phyloP scores from a whole-genome alignment of 2,797 vertebrate genomes.

The Xerus rutilus region DNA sequence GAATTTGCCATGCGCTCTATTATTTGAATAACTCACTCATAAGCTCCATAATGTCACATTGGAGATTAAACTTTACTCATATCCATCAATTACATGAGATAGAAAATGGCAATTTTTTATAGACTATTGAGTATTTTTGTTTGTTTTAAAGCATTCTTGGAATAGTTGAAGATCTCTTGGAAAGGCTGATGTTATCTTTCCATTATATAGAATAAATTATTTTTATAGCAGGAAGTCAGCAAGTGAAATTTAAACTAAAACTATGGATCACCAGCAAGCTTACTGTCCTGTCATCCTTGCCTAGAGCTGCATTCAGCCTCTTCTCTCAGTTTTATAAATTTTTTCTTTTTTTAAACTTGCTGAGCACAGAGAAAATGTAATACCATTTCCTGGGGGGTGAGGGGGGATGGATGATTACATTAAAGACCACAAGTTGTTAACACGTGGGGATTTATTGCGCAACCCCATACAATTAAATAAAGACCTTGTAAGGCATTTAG shows the following conservation, averaged over 20 bases:
- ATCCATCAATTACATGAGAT: neutral
- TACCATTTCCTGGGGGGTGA: conserved; percentile 71
- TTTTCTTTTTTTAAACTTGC: conserved; percentile 78
- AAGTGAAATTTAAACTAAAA: conserved; percentile 14
- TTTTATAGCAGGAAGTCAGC: conserved; percentile 9
- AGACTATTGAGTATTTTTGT: neutral
- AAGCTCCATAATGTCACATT: neutral
- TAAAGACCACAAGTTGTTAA: conserved; percentile 80
- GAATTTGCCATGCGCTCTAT: neutral
- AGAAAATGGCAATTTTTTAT: neutral
- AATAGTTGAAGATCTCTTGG: conserved; percentile 14
- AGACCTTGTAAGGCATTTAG: conserved; percentile 70
- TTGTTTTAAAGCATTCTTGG: conserved; percentile 37
- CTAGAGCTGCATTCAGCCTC: neutral
- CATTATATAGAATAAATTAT: neutral
- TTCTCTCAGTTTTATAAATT: neutral
- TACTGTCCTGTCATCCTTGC: neutral
- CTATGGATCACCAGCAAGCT: conserved; percentile 15
- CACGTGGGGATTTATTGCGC: conserved; percentile 70
- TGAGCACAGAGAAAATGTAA: conserved; percentile 72
- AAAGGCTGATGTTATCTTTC: neutral
- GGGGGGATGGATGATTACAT: conserved; percentile 58
- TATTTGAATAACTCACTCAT: conserved; percentile 40
- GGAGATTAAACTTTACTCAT: conserved; percentile 19
- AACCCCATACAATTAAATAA: conserved; percentile 62